Percentiles rank a stretch among this genome's conserved stretches.
Conservation (phyloP, 2,888 invertebrate species). For the Leucozona laternaria region DNA sequence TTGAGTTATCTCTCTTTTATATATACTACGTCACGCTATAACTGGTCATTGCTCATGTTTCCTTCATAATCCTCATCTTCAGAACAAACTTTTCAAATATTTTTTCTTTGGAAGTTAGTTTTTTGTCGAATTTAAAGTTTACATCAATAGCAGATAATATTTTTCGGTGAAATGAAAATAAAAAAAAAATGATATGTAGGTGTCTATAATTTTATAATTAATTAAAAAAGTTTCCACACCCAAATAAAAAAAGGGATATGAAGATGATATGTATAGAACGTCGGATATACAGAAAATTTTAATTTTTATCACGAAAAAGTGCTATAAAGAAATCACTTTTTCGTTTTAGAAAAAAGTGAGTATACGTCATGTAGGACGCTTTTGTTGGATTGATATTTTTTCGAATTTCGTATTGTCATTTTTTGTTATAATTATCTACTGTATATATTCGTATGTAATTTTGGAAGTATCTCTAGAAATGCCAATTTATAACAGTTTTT, state of each 20-base stretch:
- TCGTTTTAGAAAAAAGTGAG: not conserved
- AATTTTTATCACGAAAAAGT: not conserved
- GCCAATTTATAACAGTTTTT: too few species aligned
- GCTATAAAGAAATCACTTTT: not conserved
- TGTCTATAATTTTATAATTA: conserved; percentile 44
- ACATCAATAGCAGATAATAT: conserved; percentile 62
- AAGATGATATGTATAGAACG: conserved; percentile 14
- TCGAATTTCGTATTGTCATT: too few species aligned
- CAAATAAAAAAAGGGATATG: conserved; percentile 27
- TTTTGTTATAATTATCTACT: too few species aligned
- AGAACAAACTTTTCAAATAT: conserved; percentile 22
- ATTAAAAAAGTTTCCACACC: conserved; percentile 62
- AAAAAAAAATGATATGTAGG: too few species aligned
- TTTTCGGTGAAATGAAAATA: conserved; percentile 32
- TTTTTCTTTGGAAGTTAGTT: conserved; percentile 24
- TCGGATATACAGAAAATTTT: not conserved
- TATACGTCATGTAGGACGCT: not conserved
- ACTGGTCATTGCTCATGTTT: conserved; percentile 27
- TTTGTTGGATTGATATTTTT: too few species aligned
- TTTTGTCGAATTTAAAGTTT: conserved; percentile 23
- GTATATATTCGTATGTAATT: too few species aligned
- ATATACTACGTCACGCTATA: conserved; percentile 6
- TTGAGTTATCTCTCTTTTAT: conserved; percentile 33
- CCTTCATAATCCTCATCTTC: not conserved
- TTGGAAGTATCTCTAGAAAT: too few species aligned